These are phyloP conservation scores for Agriopis marginaria DNA, from an alignment of 2,888 invertebrate species.

Conservation along the genomic window DNA sequence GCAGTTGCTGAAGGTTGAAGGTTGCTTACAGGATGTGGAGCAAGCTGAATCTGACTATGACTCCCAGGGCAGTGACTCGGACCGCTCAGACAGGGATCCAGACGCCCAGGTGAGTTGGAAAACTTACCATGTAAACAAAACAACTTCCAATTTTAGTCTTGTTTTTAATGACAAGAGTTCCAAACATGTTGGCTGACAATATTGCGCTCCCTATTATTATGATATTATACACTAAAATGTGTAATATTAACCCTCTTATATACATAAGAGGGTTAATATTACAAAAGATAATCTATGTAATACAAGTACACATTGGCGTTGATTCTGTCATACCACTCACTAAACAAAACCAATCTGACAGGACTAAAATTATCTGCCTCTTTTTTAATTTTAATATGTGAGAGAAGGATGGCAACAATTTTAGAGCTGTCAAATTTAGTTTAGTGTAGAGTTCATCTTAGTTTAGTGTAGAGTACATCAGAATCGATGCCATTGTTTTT, in stretches of 20 bases:
- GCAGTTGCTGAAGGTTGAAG: constrained; percentile 78
- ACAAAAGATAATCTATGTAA: not conserved
- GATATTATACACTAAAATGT: not conserved
- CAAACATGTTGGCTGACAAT: not conserved
- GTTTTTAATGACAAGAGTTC: not conserved
- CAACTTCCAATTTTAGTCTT: constrained; percentile 6
- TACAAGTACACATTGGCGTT: not conserved
- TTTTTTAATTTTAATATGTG: too few species aligned
- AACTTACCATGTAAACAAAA: constrained; percentile 12
- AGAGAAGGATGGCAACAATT: too few species aligned
- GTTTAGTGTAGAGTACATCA: too few species aligned
- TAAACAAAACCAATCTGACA: too few species aligned
- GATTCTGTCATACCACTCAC: too few species aligned
- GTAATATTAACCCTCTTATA: too few species aligned
- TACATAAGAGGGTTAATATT: too few species aligned
- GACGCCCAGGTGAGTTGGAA: constrained; percentile 88
- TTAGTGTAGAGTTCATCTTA: too few species aligned
- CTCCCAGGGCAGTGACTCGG: constrained; percentile 81
- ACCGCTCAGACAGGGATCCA: constrained; percentile 89
- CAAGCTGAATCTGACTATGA: constrained; percentile 81
- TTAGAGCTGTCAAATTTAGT: too few species aligned
- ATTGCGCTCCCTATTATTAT: not conserved
- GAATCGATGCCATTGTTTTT: too few species aligned
- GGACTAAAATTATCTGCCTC: too few species aligned
- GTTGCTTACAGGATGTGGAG: constrained; percentile 77